phyloP scores from a whole-genome alignment of 2,113 vertebrate genomes.

The Acrocephalus arundinaceus region DNA sequence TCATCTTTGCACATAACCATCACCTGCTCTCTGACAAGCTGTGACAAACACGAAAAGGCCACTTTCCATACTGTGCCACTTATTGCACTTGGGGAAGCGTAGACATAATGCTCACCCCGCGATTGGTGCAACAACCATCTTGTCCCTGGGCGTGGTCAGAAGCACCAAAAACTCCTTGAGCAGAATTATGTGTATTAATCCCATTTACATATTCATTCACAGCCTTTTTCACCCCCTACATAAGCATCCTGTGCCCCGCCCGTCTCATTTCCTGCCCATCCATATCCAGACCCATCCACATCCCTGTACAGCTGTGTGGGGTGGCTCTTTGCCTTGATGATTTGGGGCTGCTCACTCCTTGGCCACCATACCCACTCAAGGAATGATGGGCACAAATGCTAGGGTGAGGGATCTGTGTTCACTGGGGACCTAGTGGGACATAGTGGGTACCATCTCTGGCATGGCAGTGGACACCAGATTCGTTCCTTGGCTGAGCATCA shows the following conservation, averaged over 20 bases:
- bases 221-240: background rate
- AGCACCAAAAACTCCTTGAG: background rate
- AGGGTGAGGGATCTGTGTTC: background rate
- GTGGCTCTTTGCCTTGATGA: background rate
- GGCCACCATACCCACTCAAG: background rate
- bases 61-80: background rate
- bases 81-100: background rate
- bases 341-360: background rate
- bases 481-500: background rate
- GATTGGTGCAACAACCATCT: background rate
- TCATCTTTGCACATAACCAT: background rate
- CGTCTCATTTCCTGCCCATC: background rate
- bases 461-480: background rate
- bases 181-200: background rate
- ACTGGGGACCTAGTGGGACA: background rate
- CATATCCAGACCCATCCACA: background rate
- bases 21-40: background rate
- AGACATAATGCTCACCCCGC: background rate
- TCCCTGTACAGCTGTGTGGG: background rate
- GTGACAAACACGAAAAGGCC: background rate
- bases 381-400: background rate
- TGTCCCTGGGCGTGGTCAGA: background rate
- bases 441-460: background rate
- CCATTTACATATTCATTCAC: background rate
- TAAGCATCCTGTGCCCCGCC: background rate